These are phyloP conservation scores for Echiichthys vipera DNA, from an alignment of 2,797 vertebrate genomes.

Conservation along the genomic window DNA sequence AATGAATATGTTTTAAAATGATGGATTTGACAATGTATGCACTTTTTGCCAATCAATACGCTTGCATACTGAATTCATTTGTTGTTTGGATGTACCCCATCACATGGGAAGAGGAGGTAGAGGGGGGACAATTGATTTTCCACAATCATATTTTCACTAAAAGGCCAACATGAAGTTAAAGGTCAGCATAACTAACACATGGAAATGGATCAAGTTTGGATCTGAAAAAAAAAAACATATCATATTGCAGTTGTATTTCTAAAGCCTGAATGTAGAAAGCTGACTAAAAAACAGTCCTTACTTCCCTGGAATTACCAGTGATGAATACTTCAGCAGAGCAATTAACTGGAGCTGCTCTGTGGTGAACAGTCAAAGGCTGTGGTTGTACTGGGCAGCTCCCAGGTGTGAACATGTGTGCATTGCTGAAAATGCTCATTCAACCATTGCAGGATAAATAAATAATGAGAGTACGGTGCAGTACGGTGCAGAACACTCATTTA, in stretches of 20 bases:
- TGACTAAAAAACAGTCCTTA: constrained; percentile 4
- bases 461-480: constrained; percentile 2
- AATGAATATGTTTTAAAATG: too few species aligned
- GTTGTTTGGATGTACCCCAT: too few species aligned
- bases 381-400: constrained; percentile 42
- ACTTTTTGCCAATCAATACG: too few species aligned
- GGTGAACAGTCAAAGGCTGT: constrained; percentile 12
- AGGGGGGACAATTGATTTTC: too few species aligned
- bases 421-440: constrained; percentile 37
- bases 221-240: background rate
- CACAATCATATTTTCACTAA: background rate
- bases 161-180: constrained; percentile 3
- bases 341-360: constrained; percentile 40
- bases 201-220: background rate
- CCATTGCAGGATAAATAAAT: constrained; percentile 44
- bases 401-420: constrained; percentile 37
- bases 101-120: too few species aligned
- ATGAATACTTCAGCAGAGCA: constrained; percentile 35
- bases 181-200: background rate
- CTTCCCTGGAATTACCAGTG: constrained; percentile 27
- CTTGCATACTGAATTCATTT: too few species aligned
- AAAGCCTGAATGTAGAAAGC: background rate
- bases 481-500: constrained; percentile 34
- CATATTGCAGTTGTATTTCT: background rate
- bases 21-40: too few species aligned